Evolutionary conservation across 1,140 invertebrate genomes (phyloP).

Genomic region (Cherax destructor): DNA sequence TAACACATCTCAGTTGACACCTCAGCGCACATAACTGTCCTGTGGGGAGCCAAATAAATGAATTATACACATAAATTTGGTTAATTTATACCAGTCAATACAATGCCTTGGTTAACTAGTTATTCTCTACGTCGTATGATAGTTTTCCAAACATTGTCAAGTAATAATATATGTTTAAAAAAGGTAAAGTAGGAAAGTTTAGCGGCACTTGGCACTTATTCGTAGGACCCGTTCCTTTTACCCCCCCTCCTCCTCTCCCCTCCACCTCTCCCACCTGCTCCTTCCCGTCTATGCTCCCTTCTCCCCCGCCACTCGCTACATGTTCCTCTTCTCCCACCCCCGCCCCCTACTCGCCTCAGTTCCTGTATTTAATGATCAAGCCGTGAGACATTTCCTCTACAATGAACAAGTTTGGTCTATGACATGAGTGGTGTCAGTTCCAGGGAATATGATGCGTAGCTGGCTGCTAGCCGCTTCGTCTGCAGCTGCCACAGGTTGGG

Average conservation of each 20-base stretch:
- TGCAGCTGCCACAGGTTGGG: too few species aligned
- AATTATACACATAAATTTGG: conserved; percentile 13
- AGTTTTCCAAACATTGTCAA: neutral
- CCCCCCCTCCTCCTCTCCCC: neutral
- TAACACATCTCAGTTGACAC: conserved; percentile 4
- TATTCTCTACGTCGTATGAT: neutral
- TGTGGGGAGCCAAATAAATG: conserved; percentile 56
- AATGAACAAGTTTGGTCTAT: neutral
- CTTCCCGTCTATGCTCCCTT: neutral
- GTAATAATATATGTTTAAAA: neutral
- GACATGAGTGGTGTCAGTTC: neutral
- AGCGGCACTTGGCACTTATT: conserved; percentile 32
- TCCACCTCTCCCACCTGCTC: neutral
- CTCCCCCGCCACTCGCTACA: conserved; percentile 3
- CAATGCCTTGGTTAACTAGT: neutral
- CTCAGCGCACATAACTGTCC: conserved; percentile 60
- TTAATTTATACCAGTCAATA: neutral
- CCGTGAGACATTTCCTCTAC: conserved; percentile 45
- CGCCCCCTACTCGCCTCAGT: neutral
- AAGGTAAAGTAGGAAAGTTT: neutral
- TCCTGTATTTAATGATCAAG: conserved; percentile 45
- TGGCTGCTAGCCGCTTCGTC: too few species aligned
- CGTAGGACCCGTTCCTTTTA: conserved; percentile 41
- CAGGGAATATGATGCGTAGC: neutral
- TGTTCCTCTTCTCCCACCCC: conserved; percentile 1